These are phyloP conservation scores for Helicoverpa assulta DNA, from an alignment of 2,888 invertebrate species.

Conservation along the genomic window DNA sequence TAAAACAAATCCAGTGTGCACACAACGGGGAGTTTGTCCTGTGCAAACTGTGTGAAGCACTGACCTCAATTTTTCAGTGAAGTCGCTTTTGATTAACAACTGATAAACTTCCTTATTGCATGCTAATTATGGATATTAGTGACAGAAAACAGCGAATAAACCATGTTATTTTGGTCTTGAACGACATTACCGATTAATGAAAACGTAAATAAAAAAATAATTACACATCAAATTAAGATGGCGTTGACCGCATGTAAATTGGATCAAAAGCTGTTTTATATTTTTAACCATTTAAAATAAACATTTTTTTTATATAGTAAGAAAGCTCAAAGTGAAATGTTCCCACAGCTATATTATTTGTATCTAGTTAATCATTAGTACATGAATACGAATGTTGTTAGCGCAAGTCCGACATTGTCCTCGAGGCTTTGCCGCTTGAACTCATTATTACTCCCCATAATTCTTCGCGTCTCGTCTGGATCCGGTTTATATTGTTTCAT, in stretches of 20 bases:
- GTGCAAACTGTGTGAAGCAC: constrained; percentile 66
- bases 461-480: constrained; percentile 60
- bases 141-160: constrained; percentile 46
- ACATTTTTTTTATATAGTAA: too few relatives aligned
- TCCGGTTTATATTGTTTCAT: constrained; percentile 73
- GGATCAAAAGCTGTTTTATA: too few relatives aligned
- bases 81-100: constrained; percentile 62
- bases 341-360: constrained; percentile 38
- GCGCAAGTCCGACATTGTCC: constrained; percentile 57
- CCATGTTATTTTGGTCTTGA: constrained; percentile 19
- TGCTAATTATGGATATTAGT: constrained; percentile 55
- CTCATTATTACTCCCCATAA: constrained; percentile 69
- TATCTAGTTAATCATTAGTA: constrained; percentile 48
- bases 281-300: too few relatives aligned
- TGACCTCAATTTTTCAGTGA: constrained; percentile 70
- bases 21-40: constrained; percentile 67
- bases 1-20: constrained; percentile 68
- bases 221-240: not conserved
- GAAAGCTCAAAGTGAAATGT: constrained; percentile 4
- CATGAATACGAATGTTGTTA: constrained; percentile 55
- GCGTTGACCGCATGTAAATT: not conserved
- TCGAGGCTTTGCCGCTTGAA: constrained; percentile 63
- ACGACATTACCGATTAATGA: constrained; percentile 21
- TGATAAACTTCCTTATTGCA: constrained; percentile 61
- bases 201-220: constrained; percentile 14